These are phyloP conservation scores for Colletes collaris DNA, from an alignment of 2,888 invertebrate genomes.

Conservation along the genomic window DNA sequence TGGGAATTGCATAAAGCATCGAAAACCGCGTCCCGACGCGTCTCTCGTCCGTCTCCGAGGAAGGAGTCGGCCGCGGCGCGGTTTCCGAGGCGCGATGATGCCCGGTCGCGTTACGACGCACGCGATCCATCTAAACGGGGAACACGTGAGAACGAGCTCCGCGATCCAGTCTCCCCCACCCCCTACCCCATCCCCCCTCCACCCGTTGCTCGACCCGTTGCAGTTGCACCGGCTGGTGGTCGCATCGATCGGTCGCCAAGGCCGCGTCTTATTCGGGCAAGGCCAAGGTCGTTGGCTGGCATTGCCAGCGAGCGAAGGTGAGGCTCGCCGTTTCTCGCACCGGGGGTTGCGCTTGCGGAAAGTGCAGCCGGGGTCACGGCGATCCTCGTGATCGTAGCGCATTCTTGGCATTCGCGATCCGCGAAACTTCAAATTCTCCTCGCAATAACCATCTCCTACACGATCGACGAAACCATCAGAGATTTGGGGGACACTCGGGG, in stretches of 20 bases:
- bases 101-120: constrained; percentile 40
- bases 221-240: constrained; percentile 62
- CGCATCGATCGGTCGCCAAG: constrained; percentile 79
- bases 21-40: constrained; percentile 3
- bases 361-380: constrained; percentile 39
- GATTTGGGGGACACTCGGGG: no score
- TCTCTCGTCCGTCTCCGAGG: background rate
- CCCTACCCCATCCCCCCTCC: background rate
- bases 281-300: constrained; percentile 79
- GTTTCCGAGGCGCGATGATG: constrained; percentile 23
- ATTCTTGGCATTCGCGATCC: constrained; percentile 28
- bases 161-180: constrained; percentile 49
- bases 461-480: no score
- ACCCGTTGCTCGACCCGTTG: constrained; percentile 7
- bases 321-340: constrained; percentile 64
- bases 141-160: constrained; percentile 69
- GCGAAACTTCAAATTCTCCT: no score
- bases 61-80: background rate
- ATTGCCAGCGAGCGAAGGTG: constrained; percentile 71
- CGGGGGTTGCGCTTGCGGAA: constrained; percentile 53
- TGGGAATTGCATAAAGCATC: constrained; percentile 7
- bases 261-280: constrained; percentile 77
- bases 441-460: no score
- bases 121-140: constrained; percentile 67
- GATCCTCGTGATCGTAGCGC: constrained; percentile 13